Conservation (phyloP, 1,140 invertebrate species). For the Papilio glaucus region DNA sequence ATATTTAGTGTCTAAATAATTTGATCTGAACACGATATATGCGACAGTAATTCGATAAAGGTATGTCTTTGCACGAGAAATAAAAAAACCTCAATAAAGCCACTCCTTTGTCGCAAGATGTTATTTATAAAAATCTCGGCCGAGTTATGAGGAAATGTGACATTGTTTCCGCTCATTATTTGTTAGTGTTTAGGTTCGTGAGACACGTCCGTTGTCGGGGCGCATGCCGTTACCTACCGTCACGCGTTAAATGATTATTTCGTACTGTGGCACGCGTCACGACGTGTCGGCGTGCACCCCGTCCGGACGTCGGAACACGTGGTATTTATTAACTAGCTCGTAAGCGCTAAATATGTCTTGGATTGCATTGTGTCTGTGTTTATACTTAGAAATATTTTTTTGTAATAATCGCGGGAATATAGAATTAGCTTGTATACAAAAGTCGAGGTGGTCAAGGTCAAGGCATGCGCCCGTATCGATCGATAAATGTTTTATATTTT, state of each 20-base stretch:
- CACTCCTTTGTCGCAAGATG: not conserved
- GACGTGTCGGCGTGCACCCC: not conserved
- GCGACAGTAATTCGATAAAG: not conserved
- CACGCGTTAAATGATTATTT: not conserved
- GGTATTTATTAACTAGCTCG: slow-evolving; percentile 60
- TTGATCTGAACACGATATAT: slow-evolving; percentile 1
- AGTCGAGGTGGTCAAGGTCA: not conserved
- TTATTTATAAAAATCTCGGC: not conserved
- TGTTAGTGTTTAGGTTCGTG: slow-evolving; percentile 2
- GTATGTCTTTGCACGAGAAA: slow-evolving; percentile 2
- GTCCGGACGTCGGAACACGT: slow-evolving; percentile 38
- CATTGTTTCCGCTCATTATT: not conserved
- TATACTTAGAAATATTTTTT: slow-evolving; percentile 41
- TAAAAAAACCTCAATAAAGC: not conserved
- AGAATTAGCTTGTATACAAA: not conserved
- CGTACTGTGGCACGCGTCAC: not conserved
- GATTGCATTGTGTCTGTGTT: slow-evolving; percentile 46
- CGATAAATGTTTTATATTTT: slow-evolving; percentile 1
- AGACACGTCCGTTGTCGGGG: not conserved
- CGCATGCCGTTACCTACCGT: not conserved
- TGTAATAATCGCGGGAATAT: not conserved
- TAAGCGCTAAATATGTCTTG: slow-evolving; percentile 61
- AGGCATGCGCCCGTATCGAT: not conserved
- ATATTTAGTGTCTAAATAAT: slow-evolving; percentile 42
- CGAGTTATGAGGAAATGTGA: not conserved